Base-by-base conservation (phyloP, 2,888 invertebrate species). In the Drosophila stalkeri region DNA sequence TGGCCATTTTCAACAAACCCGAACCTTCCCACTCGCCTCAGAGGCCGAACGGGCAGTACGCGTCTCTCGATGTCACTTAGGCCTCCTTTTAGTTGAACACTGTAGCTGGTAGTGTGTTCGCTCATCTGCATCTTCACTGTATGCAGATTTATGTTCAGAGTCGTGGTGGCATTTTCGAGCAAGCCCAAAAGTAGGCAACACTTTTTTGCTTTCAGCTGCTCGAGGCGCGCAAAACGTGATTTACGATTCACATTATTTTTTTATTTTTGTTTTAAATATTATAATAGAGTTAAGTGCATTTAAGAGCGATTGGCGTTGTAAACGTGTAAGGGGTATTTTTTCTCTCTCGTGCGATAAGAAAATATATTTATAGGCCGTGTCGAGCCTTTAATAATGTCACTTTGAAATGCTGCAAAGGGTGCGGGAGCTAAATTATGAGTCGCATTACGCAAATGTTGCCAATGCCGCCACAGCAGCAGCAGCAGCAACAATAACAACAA, bases 321-420 rank as follows among this genome's bases (percentile, higher is more conserved):
- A 9, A 6, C 23, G 43, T 70, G 9, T 49, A 16, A 46, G 56
- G 33, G 39, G 16, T n/a, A 14, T 20, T 18, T 43, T 12, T 46
- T 20, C 9, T 18, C 16, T 31, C 6, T 46, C 52, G 56, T 61
- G 66, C 57, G 73, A 67, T 73, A 67, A 66, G 62, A 41, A 59
- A 59, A 59, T 20, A 66, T 67, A 74, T 73, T 73, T 62, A 73
- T 66, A n/a, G 62, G 43, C 61, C 8, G 18, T 35, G 54, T 23
- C 31, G 35, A n/a, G 46, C 37, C 56, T 55, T 67, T 55, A 63
- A 75, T 64, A 56, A 51, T 60, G 60, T 46, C 33, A 47, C 57
- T 73, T 66, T 52, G 52, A 59, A 74, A 59, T 51, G 57, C 35
- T 31, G n/a, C 44, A 23, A 23, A 41, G 20, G 39, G 33, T 39